These are phyloP conservation scores for Catostomus latipinnis DNA, from an alignment of 2,797 vertebrate species.

Conservation along the genomic window DNA sequence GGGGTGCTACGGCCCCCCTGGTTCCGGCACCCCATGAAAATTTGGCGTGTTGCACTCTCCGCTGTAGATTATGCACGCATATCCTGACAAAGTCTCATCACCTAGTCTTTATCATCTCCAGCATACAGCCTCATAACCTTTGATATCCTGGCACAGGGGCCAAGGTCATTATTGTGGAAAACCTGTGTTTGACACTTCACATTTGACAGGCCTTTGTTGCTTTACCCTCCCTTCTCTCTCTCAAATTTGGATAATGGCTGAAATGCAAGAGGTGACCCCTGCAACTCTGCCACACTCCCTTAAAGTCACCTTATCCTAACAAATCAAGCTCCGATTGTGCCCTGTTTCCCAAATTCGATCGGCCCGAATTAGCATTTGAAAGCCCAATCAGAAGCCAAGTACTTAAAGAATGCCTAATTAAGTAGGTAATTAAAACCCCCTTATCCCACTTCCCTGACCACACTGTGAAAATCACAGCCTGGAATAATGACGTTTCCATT, in stretches of 20 bases:
- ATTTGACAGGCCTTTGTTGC: slow-evolving; percentile 50
- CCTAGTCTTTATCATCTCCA: slow-evolving; percentile 50
- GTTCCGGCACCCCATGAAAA: neutral
- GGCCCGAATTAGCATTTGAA: slow-evolving; percentile 65
- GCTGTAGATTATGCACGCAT: neutral
- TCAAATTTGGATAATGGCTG: slow-evolving; percentile 13
- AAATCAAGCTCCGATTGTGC: slow-evolving; percentile 59
- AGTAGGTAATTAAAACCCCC: slow-evolving; percentile 59
- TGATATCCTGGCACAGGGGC: slow-evolving; percentile 39
- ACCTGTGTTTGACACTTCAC: slow-evolving; percentile 13
- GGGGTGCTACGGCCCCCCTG: too few relatives aligned
- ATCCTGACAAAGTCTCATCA: slow-evolving; percentile 45
- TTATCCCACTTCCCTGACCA: neutral
- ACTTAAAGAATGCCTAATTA: slow-evolving; percentile 63
- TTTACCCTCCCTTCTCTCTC: neutral
- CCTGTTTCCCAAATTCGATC: slow-evolving; percentile 39
- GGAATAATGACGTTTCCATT: slow-evolving; percentile 57
- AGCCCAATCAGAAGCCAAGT: slow-evolving; percentile 62
- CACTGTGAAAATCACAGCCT: too few relatives aligned
- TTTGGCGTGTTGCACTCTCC: neutral
- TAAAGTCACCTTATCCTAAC: slow-evolving; percentile 46
- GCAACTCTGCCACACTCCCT: slow-evolving; percentile 27
- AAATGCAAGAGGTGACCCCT: slow-evolving; percentile 30
- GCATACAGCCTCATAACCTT: slow-evolving; percentile 45
- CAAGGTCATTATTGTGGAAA: slow-evolving; percentile 39